These are phyloP conservation scores for Hippopotamyrus pictus DNA, from an alignment of 2,797 vertebrate genomes.

Conservation along the genomic window DNA sequence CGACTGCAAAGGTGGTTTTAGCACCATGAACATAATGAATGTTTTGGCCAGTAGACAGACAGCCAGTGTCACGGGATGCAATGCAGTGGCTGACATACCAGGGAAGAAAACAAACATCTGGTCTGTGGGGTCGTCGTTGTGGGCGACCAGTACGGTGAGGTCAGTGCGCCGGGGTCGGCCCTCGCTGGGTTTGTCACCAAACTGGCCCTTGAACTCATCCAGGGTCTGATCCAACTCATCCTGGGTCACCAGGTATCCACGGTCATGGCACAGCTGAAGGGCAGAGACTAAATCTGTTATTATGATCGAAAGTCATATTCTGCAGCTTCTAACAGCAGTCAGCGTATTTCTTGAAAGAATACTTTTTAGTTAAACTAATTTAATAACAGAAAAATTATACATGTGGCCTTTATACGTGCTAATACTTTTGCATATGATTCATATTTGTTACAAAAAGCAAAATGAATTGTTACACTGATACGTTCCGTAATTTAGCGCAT, in stretches of 20 bases:
- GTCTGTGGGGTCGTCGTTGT: conserved; percentile 95
- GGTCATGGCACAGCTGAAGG: conserved; percentile 84
- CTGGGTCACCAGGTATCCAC: conserved; percentile 92
- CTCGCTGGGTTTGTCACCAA: conserved; percentile 93
- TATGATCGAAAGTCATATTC: neutral
- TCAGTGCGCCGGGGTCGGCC: conserved; percentile 85
- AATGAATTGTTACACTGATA: neutral
- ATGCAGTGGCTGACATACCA: conserved; percentile 55
- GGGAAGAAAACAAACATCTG: conserved; percentile 99
- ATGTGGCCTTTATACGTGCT: neutral
- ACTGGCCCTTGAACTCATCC: conserved; percentile 92
- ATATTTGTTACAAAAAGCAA: neutral
- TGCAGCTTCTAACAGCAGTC: neutral
- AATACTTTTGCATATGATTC: neutral
- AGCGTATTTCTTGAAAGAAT: neutral
- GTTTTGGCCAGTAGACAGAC: neutral
- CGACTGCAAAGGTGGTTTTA: neutral
- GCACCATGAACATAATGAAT: neutral
- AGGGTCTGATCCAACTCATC: conserved; percentile 95
- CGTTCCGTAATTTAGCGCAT: neutral
- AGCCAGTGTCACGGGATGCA: neutral
- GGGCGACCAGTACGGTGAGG: conserved; percentile 90
- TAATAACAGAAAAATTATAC: neutral
- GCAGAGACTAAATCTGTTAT: neutral
- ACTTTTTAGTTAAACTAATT: neutral